Evolutionary conservation across 2,113 vertebrate genomes (phyloP), one percentile per base, ranked within the genome.

Genomic region (Forbesichthys papilliferus): DNA sequence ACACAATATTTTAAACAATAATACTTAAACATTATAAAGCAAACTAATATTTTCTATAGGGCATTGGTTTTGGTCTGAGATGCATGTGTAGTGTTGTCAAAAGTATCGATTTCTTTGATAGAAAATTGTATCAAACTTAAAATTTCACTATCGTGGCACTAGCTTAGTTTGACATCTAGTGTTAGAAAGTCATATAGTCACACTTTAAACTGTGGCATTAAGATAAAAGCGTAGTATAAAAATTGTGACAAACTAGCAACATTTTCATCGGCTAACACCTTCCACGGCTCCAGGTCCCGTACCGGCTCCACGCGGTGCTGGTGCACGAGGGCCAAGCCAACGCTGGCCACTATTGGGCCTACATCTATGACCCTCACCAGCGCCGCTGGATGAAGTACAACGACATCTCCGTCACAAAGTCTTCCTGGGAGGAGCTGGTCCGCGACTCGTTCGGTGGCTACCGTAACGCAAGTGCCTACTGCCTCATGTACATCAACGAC

Each of bases 341-440:
- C 36, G 98, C 97, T 0, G 98, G 98, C 49, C 98, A 99, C 93
- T 99, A 99, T 83, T 99, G 98, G 98, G 98, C 98, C 0, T 99
- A 98, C 75, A 97, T 99, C 90, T 96, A 96, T 69, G 96, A 98
- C 74, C 95, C 95, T 6, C 93, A 90, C 74, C 95, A 98, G 81
- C 90, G 88, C 54, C 94, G 95, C 75, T 99, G 98, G 98, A 98
- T 99, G 96, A 99, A 99, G 84, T 99, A 98, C 77, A 99, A 99
- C 64, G 97, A 99, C 85, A 96, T 99, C 88, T 94, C 97, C 11
- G 98, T 99, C 74, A 98, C 97, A 52, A 98, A 96, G 77, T 98
- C 97, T 0, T 96, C 96, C 3, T 99, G 98, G 98, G 97, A 99
- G 85, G 98, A 99, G 81, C 91, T 99, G 78, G 94, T 98, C 81